Base-by-base conservation (phyloP, 1,140 invertebrate genomes). In the Nymphalis io region DNA sequence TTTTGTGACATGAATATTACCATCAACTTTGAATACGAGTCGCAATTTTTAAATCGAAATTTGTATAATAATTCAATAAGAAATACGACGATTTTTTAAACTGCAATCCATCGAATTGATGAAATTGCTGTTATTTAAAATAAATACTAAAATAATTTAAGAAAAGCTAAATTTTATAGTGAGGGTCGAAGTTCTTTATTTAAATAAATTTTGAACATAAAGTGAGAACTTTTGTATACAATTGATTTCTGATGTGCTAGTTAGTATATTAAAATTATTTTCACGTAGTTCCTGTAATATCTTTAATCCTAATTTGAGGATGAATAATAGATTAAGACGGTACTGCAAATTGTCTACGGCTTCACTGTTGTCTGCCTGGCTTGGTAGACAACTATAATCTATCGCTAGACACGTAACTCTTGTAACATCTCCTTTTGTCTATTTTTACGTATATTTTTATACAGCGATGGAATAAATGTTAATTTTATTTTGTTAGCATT, bases 401-500 rank as follows among this genome's bases (percentile, higher is more conserved):
- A 73, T 63, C 77, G 79, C 80, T 81, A 74, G 58, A 67, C 81
- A 85, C 83, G 78, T 87, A 81, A 83, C 72, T 76, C 72, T 79
- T 80, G 75, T 84, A 85, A 88, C 84, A 80, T 82, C 83, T 75
- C 81, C 76, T 82, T 80, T 90, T 89, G 85, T 87, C 81, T 85
- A 87, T 84, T 69, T 87, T 89, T 88, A 91, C 85, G 85, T 89
- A 88, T 91, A 91, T 90, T 89, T 90, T 89, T 91, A 90, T 91
- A 90, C 87, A 89, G 84, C 81, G 66, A 89, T 86, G 87, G 80
- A 89, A 90, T 89, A 88, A 85, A 86, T 88, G 83, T 89, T 91
- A 87, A 87, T 88, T 90, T 91, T 87, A 89, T 85, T 91, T 89
- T 91, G 87, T 91, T 91, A 91, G 89, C 88, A 90, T 91, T 91